These are phyloP conservation scores for Nylanderia fulva DNA, from an alignment of 1,140 invertebrate species.

Conservation along the genomic window DNA sequence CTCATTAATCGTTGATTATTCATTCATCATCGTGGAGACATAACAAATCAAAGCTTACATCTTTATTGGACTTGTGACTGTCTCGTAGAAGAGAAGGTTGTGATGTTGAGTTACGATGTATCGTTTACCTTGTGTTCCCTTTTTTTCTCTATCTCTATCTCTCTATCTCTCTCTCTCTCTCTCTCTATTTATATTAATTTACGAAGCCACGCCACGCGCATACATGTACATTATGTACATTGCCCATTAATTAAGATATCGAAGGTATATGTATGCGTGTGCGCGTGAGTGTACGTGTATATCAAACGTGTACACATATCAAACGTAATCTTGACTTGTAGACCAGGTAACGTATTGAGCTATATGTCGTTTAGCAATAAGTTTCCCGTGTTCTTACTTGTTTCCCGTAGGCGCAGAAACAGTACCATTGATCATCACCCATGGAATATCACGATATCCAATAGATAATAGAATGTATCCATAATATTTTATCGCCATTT, in stretches of 20 bases:
- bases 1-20: constrained; percentile 67
- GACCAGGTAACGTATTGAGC: constrained; percentile 70
- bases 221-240: constrained; percentile 45
- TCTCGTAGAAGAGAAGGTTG: constrained; percentile 74
- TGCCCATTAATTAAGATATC: constrained; percentile 1
- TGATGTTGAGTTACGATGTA: constrained; percentile 70
- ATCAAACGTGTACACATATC: constrained; percentile 35
- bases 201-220: constrained; percentile 49
- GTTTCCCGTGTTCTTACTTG: constrained; percentile 57
- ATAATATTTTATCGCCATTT: constrained; percentile 43
- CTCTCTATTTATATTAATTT: constrained; percentile 19
- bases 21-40: constrained; percentile 67
- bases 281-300: constrained; percentile 66
- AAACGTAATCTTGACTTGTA: constrained; percentile 56
- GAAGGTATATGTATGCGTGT: constrained; percentile 57
- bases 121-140: constrained; percentile 62
- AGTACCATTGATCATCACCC: constrained; percentile 54
- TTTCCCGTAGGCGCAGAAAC: constrained; percentile 69
- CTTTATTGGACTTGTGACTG: constrained; percentile 72
- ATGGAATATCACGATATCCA: constrained; percentile 48
- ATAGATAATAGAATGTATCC: constrained; percentile 41
- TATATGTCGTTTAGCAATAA: constrained; percentile 71
- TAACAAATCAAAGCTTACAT: constrained; percentile 69
- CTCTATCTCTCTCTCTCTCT: not conserved
- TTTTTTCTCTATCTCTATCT: constrained; percentile 11